Evolutionary conservation across 2,113 vertebrate genomes (phyloP), one percentile per base, ranked within the genome.

Genomic region (Bubo blakistoni): DNA sequence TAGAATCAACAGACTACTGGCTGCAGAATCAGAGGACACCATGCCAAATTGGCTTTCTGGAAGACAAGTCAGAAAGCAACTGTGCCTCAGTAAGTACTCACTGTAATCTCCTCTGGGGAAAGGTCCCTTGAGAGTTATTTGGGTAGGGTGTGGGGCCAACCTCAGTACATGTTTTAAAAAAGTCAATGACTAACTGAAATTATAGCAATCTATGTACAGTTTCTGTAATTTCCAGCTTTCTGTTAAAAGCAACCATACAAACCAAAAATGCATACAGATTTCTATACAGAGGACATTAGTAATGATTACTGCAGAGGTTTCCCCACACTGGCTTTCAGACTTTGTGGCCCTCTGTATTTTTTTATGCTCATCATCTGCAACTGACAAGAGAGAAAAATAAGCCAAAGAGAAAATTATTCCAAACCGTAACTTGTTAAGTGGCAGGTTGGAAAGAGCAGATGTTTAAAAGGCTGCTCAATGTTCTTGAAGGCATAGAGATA

Each of bases 1-100:
- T 99, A 92, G 99, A 99, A 95, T 99, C 99, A 22, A 98, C 98
- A 14, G 99, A 99, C 92, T 99, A 99, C 98, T 99, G 99, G 99
- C 95, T 99, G 88, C 99, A 98, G 97, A 99, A 99, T 71, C 98
- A 99, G 95, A 99, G 98, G 94, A 98, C 98, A 20, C 98, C 99
- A 92, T 99, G 99, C 97, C 98, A 98, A 97, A 98, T 99, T 88
- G 98, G 98, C 73, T 98, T 99, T 91, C 97, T 99, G 94, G 99
- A 99, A 92, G 99, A 99, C 70, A 98, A 98, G 88, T 87, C 97
- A 3, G 99, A 99, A 88, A 98, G 98, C 95, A 98, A 97, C 97
- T 99, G 98, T 96, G 98, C 98, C 72, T 99, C 98, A 65, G 99
- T 99, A 98, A 99, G 99, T 99, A 96, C 36, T 81, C 58, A 18